Conservation (phyloP, 2,797 vertebrate species). For the Coregonus sp. region DNA sequence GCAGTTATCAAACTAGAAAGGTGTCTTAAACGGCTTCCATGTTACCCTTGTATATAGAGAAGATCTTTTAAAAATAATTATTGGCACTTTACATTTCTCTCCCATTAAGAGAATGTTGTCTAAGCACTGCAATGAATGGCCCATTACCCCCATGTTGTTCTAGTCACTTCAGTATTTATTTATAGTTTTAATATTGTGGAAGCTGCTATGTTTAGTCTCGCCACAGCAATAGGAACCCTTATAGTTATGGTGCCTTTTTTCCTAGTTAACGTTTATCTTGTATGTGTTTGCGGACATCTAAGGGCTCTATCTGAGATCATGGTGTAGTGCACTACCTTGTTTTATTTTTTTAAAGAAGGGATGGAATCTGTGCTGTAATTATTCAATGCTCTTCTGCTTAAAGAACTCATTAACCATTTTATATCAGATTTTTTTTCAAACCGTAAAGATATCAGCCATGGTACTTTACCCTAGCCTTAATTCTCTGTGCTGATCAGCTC, state of each 20-base stretch:
- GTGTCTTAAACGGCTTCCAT: slow-evolving; percentile 43
- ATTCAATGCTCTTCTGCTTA: neutral
- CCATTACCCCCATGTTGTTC: slow-evolving; percentile 19
- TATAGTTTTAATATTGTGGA: slow-evolving; percentile 39
- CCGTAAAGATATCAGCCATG: slow-evolving; percentile 1
- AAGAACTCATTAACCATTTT: slow-evolving; percentile 7
- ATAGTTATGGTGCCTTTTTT: slow-evolving; percentile 48
- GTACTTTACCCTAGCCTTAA: neutral
- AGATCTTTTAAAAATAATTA: slow-evolving; percentile 29
- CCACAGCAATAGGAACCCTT: slow-evolving; percentile 15
- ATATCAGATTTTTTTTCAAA: neutral
- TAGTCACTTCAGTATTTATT: slow-evolving; percentile 39
- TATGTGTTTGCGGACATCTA: neutral
- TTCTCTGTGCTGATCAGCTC: neutral
- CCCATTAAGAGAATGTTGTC: slow-evolving; percentile 12
- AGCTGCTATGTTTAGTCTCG: slow-evolving; percentile 40
- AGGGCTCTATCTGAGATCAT: neutral
- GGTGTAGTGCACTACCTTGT: slow-evolving; percentile 21
- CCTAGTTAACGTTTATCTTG: neutral
- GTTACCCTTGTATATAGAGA: slow-evolving; percentile 63
- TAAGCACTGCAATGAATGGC: slow-evolving; percentile 30
- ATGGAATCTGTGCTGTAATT: slow-evolving; percentile 19
- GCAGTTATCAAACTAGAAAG: slow-evolving; percentile 56
- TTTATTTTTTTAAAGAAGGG: slow-evolving; percentile 53
- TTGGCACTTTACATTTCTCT: slow-evolving; percentile 10